A percentile compares a stretch with the other conserved stretches of the same genome.
Evolutionary conservation across 2,888 invertebrate species (phyloP).

Genomic region (Rosalia funebris): DNA sequence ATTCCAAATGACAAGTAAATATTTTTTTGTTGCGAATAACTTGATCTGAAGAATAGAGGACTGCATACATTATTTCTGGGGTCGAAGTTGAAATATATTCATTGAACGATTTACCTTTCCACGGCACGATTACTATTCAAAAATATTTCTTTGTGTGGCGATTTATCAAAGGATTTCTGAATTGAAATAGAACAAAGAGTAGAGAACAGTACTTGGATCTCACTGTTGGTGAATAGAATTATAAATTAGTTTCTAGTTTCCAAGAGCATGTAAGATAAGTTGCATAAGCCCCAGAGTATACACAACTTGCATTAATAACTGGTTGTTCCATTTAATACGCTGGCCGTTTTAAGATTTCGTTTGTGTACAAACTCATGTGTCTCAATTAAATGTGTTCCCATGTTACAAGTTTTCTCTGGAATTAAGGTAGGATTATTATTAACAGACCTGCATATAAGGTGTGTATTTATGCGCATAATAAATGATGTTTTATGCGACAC

Average conservation of each 20-base stretch:
- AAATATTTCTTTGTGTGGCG: slow-evolving; percentile 28
- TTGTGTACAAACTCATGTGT: slow-evolving; percentile 4
- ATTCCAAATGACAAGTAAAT: too few relatives aligned
- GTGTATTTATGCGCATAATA: slow-evolving; percentile 25
- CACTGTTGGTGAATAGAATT: slow-evolving; percentile 51
- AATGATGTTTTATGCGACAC: slow-evolving; percentile 18
- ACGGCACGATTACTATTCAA: slow-evolving; percentile 23
- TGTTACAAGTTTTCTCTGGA: not conserved
- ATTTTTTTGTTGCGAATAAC: too few relatives aligned
- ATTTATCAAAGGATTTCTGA: slow-evolving; percentile 38
- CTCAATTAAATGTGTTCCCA: slow-evolving; percentile 3
- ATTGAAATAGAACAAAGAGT: slow-evolving; percentile 31
- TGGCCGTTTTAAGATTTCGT: slow-evolving; percentile 22
- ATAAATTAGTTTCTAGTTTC: slow-evolving; percentile 55
- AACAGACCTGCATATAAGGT: slow-evolving; percentile 17
- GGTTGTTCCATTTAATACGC: slow-evolving; percentile 34
- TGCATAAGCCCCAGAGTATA: slow-evolving; percentile 50
- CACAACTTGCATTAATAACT: slow-evolving; percentile 48
- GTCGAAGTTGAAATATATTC: too few relatives aligned
- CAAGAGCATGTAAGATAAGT: slow-evolving; percentile 52
- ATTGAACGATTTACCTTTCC: slow-evolving; percentile 28
- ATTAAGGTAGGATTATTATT: not conserved
- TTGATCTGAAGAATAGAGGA: too few relatives aligned
- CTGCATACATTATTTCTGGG: too few relatives aligned
- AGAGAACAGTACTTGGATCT: slow-evolving; percentile 29